Evolutionary conservation across 1,140 invertebrate species (phyloP).

Genomic region (Cherax destructor): DNA sequence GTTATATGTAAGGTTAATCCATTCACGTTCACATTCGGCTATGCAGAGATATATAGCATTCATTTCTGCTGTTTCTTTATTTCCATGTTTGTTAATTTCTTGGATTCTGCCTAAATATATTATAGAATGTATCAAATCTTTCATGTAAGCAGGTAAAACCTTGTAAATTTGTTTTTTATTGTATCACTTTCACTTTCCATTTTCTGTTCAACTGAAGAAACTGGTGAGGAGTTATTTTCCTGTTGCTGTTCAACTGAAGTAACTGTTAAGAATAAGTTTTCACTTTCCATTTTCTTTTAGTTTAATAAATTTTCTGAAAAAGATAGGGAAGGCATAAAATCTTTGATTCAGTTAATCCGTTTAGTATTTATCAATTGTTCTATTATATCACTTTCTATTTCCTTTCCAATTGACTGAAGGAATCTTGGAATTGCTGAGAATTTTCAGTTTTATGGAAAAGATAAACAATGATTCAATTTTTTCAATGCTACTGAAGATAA

Average conservation of each 20-base stretch:
- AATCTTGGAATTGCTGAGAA: no score
- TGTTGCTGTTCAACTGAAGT: no score
- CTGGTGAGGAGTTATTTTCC: background rate
- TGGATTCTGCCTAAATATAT: background rate
- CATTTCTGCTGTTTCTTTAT: background rate
- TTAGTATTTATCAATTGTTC: no score
- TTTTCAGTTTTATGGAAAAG: background rate
- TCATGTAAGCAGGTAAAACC: slow-evolving; percentile 1
- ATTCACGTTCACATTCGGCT: background rate
- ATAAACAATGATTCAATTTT: background rate
- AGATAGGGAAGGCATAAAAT: no score
- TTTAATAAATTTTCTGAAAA: no score
- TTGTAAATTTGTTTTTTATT: background rate
- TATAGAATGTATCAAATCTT: background rate
- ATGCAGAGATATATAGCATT: background rate
- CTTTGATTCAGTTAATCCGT: no score
- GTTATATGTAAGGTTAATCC: slow-evolving; percentile 28
- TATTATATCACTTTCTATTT: no score
- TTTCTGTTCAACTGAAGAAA: background rate
- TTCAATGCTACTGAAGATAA: background rate
- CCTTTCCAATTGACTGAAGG: no score
- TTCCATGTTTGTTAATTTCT: background rate
- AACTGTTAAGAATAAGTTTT: no score
- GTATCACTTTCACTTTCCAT: background rate
- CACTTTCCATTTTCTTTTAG: no score